A percentile compares a stretch with the other conserved stretches of the same genome.
Conservation (phyloP, 2,888 invertebrate genomes). For the Trachelus troglodyta region DNA sequence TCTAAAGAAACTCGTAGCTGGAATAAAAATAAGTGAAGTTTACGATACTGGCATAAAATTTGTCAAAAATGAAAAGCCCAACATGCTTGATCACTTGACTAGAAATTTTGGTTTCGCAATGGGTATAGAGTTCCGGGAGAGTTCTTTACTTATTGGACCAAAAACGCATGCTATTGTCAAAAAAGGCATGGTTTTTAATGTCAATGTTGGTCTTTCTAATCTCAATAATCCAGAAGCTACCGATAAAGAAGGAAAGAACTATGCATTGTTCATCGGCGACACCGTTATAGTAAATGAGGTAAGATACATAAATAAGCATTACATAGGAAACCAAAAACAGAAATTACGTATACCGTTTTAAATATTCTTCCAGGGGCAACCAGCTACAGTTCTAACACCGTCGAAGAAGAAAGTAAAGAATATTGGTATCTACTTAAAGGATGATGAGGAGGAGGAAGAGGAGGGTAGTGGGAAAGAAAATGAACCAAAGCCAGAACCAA, state of each 20-base stretch:
- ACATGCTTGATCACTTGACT: conserved; percentile 88
- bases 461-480: conserved; percentile 72
- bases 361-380: conserved; percentile 69
- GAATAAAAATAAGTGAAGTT: conserved; percentile 85
- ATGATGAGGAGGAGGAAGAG: conserved; percentile 86
- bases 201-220: conserved; percentile 91
- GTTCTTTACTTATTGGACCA: conserved; percentile 89
- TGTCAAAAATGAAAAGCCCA: conserved; percentile 88
- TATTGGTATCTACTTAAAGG: conserved; percentile 94
- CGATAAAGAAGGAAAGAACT: conserved; percentile 89
- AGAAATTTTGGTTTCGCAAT: conserved; percentile 97
- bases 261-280: conserved; percentile 96
- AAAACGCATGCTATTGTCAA: conserved; percentile 84
- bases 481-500: conserved; percentile 72
- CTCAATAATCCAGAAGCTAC: conserved; percentile 84
- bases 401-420: conserved; percentile 96
- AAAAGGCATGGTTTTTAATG: conserved; percentile 97
- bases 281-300: conserved; percentile 95
- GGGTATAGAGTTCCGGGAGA: conserved; percentile 98
- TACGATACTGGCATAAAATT: conserved; percentile 85
- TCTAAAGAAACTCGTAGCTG: conserved; percentile 84
- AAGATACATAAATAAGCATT: conserved; percentile 20
- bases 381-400: conserved; percentile 88
- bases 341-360: neutral
- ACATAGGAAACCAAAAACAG: neutral